Percentiles rank a stretch among this genome's conserved stretches.
Evolutionary conservation across 2,113 vertebrate species (phyloP).

Genomic region (Rhynchomys soricoides): DNA sequence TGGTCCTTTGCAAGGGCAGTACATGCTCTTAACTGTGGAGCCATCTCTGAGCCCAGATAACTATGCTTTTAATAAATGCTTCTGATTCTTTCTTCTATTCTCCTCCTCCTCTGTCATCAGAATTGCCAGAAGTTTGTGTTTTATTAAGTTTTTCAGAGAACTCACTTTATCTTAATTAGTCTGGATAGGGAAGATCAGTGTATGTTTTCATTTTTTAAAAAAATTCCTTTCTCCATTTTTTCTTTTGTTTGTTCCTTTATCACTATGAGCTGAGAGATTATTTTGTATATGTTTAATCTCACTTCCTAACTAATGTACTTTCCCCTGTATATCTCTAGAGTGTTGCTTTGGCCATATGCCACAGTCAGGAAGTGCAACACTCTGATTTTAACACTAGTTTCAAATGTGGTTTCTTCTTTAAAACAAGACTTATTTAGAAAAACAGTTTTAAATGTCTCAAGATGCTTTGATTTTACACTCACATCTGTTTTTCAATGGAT

Average conservation of each 20-base stretch:
- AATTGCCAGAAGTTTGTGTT: neutral
- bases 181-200: neutral
- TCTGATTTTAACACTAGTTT: slow-evolving; percentile 36
- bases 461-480: slow-evolving; percentile 11
- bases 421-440: slow-evolving; percentile 19
- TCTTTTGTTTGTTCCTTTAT: neutral
- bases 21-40: neutral
- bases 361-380: neutral
- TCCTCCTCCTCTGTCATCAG: neutral
- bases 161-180: slow-evolving; percentile 18
- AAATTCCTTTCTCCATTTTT: neutral
- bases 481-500: slow-evolving; percentile 37
- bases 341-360: neutral
- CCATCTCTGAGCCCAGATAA: neutral
- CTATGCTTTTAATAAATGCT: neutral
- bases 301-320: neutral
- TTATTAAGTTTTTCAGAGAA: slow-evolving; percentile 7
- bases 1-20: neutral
- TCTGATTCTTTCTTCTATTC: neutral
- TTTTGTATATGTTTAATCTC: neutral
- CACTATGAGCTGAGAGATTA: neutral
- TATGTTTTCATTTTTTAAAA: neutral
- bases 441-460: slow-evolving; percentile 25
- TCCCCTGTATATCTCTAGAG: neutral
- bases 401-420: slow-evolving; percentile 30